Base-by-base conservation (phyloP, 1,140 invertebrate genomes). In the Trachymyrmex septentrionalis region DNA sequence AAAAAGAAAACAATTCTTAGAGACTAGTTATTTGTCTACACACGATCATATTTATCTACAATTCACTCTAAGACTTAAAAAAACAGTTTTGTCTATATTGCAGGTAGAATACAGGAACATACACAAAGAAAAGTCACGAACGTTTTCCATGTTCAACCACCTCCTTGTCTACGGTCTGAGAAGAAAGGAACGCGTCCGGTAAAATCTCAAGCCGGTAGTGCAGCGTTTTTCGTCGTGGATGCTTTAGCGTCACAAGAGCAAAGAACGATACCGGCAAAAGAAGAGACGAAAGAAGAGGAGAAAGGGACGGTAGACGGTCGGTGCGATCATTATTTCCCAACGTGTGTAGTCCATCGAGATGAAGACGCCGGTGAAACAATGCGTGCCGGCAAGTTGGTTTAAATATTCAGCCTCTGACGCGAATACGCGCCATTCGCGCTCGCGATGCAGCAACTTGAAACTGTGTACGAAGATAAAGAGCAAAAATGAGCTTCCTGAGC, bases 361-460 rank as follows among this genome's bases (percentile, higher is more conserved):
- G 64, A 44, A 66, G 67, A 90, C 55, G 81, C 53, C 63, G 86
- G 55, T 85, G 85, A 90, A 86, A 93, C 93, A 93, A 93, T 93
- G 78, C 76, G 30, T 85, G 67, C 86, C 77, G 85, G 88, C 92
- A 93, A 93, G 91, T 93, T 92, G 92, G 92, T 93, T 93, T 92
- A 93, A 93, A 93, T 92, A 93, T 92, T 92, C 92, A 91, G 91
- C 91, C 90, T 88, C 85, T 85, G 80, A 88, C 86, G 61, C 76
- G 85, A 72, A 82, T 88, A 84, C 82, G 61, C 86, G 72, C 67
- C 73, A 69, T 76, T 78, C 64, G 44, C n/a, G 86, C 84, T 50
- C 69, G 53, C 84, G 66, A 34, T 69, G 21, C 27, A 67, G 34
- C 64, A 78, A 73, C 61, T 78, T 64, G 61, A 82, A 69, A 44